Evolutionary conservation across 2,797 vertebrate genomes (phyloP).

Genomic region (Poeciliopsis paucimaculata): DNA sequence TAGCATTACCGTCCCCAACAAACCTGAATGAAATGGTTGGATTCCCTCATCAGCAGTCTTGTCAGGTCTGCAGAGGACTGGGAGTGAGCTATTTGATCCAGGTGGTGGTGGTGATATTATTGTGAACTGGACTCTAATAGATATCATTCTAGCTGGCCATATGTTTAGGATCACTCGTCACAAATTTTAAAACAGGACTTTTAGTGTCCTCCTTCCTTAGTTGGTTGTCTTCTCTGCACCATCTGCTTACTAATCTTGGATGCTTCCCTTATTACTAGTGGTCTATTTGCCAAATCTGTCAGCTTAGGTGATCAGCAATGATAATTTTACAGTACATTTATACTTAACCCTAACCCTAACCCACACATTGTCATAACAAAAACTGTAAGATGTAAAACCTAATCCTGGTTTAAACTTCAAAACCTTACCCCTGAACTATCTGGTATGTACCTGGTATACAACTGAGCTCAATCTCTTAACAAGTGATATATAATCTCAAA

Average conservation of each 20-base stretch:
- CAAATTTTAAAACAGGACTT: background rate
- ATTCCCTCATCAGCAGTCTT: background rate
- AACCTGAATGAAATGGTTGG: background rate
- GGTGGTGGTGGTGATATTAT: background rate
- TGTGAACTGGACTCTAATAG: background rate
- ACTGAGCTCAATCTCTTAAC: background rate
- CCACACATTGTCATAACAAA: background rate
- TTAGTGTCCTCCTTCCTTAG: background rate
- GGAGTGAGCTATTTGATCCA: background rate
- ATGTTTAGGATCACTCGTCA: background rate
- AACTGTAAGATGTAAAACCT: background rate
- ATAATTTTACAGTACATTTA: background rate
- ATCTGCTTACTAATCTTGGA: background rate
- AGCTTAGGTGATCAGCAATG: background rate
- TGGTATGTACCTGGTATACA: background rate
- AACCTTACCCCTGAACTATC: background rate
- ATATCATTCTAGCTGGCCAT: background rate
- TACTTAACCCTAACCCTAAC: too few species aligned
- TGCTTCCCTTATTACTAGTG: background rate
- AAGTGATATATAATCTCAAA: background rate
- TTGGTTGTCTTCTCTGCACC: background rate
- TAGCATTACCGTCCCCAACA: background rate
- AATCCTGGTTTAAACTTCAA: background rate
- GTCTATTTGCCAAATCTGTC: background rate
- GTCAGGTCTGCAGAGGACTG: background rate